A percentile compares a stretch with the other conserved stretches of the same genome.
phyloP scores from a whole-genome alignment of 2,797 vertebrate species.

The Momotus momota region DNA sequence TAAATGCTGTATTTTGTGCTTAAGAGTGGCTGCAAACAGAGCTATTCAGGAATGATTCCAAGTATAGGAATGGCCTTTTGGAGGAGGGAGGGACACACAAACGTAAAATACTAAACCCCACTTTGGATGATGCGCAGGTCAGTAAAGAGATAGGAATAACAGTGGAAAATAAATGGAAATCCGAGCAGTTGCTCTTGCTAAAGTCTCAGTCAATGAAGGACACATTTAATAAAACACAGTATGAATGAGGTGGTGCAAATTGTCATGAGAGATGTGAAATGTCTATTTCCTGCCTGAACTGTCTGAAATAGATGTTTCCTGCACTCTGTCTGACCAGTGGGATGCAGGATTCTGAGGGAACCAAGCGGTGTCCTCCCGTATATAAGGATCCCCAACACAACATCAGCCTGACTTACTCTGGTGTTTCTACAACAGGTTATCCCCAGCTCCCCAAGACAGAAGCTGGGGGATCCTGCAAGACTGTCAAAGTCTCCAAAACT shows the following conservation, averaged over 20 bases:
- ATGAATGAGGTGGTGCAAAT: neutral
- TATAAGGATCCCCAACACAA: neutral
- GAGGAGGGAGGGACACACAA: neutral
- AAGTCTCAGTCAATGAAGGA: neutral
- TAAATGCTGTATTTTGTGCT: neutral
- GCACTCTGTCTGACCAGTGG: neutral
- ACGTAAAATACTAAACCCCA: neutral
- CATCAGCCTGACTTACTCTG: neutral
- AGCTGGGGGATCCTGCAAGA: neutral
- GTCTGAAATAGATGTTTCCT: no score
- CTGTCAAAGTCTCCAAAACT: neutral
- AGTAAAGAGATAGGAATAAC: neutral
- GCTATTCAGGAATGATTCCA: neutral
- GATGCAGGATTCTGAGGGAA: neutral
- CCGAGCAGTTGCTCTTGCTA: neutral
- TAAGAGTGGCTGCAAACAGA: neutral
- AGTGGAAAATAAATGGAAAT: neutral
- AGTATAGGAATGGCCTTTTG: neutral
- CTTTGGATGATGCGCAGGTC: neutral
- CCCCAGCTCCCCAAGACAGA: neutral
- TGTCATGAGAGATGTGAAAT: neutral
- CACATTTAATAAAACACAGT: neutral
- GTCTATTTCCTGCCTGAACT: neutral
- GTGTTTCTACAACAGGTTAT: neutral
- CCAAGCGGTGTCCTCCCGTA: neutral